Conservation (phyloP, 2,888 invertebrate species). For the Nephrotoma guestfalica region DNA sequence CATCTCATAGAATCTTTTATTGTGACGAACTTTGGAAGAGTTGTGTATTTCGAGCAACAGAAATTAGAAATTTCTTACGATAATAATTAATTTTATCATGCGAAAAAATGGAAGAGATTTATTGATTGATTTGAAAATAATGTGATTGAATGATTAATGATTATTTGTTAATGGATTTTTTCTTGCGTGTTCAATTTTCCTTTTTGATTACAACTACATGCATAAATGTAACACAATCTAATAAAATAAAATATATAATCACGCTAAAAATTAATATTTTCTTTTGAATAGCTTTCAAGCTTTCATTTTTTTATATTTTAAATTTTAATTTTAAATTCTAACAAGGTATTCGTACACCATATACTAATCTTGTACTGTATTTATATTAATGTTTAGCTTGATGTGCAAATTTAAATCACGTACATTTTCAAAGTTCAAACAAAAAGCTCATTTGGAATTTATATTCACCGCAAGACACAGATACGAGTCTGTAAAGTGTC, state of each 20-base stretch:
- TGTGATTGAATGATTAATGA: neutral
- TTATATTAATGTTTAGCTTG: neutral
- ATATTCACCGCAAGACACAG: neutral
- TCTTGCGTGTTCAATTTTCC: neutral
- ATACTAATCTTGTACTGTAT: neutral
- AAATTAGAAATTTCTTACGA: neutral
- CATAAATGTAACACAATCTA: neutral
- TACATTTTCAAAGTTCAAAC: neutral
- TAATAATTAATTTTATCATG: neutral
- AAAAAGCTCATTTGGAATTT: neutral
- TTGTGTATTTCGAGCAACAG: neutral
- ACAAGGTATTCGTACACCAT: neutral
- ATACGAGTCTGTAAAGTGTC: neutral
- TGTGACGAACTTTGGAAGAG: neutral
- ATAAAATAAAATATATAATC: neutral
- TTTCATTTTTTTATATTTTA: neutral
- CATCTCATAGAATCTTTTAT: neutral
- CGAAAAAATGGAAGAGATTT: neutral
- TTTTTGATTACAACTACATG: neutral
- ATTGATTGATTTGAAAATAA: neutral
- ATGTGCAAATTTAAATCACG: neutral
- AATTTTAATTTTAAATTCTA: neutral
- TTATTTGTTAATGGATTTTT: neutral
- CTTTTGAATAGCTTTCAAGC: neutral
- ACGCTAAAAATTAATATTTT: neutral